Evolutionary conservation across 2,888 invertebrate genomes (phyloP), one percentile per base, ranked within the genome.

Genomic region (Lepidochitona cinerea): DNA sequence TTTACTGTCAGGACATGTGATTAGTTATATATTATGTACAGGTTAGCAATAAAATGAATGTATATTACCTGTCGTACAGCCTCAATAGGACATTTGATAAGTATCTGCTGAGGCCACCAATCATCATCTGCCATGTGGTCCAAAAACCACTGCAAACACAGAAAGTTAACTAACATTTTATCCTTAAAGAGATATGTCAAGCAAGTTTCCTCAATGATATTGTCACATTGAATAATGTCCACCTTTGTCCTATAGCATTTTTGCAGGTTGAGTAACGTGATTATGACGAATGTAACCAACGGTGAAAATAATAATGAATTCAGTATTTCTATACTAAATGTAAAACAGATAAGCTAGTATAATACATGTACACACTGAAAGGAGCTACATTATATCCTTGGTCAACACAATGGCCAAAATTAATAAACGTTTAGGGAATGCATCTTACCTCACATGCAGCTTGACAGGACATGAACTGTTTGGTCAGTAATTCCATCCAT

Each of bases 41-140:
- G n/a, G n/a, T n/a, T n/a, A n/a, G n/a, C n/a, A n/a, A n/a, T n/a
- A n/a, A n/a, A n/a, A n/a, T n/a, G n/a, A n/a, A n/a, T n/a, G n/a
- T n/a, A n/a, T n/a, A n/a, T 75, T 73, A 89, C 97, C 92, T 97
- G 97, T 81, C 97, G 93, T 75, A 97, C 97, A 94, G 97, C 97
- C 91, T 97, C 97, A 92, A 97, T 97, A 37, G 97, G 97, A 91
- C 98, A 98, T 91, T 97, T 97, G 89, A 98, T 95, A 88, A 98
- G 93, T 85, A 96, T 96, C 92, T 96, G 96, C 87, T 97, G 95
- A 4, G 97, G 97, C 97, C 97, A 98, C 95, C 97, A 97, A 65
- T 96, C 96, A 88, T 97, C 95, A 76, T 95, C 93, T 0, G 97
- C 96, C 97, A 97, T 97, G 88, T 96, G 95, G 76, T 96, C 95